Percentiles rank a stretch among this genome's conserved stretches.
phyloP scores from a whole-genome alignment of 1,140 invertebrate genomes.

The Drosophila simulans region DNA sequence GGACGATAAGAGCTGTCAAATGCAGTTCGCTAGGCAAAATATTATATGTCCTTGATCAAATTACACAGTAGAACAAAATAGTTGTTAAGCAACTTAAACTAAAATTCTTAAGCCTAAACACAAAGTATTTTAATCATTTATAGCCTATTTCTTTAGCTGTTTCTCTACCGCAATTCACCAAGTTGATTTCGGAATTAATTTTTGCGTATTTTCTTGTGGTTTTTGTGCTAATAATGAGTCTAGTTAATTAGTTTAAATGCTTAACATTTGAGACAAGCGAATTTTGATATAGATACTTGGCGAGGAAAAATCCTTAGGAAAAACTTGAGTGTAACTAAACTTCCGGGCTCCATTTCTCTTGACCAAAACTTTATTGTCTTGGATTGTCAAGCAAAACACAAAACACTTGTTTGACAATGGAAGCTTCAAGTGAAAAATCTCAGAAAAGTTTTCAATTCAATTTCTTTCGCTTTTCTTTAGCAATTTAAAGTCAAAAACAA shows the following conservation, averaged over 20 bases:
- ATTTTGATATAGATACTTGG: constrained; percentile 1
- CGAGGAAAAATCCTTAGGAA: neutral
- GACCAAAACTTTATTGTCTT: constrained; percentile 10
- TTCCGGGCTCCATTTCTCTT: neutral
- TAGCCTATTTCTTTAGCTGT: too few relatives aligned
- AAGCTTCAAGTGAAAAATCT: constrained; percentile 15
- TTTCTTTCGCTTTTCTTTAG: constrained; percentile 39
- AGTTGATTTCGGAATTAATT: constrained; percentile 17
- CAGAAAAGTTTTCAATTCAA: constrained; percentile 21
- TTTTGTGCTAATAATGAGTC: constrained; percentile 26
- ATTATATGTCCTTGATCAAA: neutral
- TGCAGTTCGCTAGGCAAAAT: neutral
- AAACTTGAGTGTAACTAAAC: constrained; percentile 1
- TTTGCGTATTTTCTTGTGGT: constrained; percentile 12
- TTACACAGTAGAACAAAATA: too few relatives aligned
- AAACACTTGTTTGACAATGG: constrained; percentile 27
- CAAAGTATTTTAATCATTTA: too few relatives aligned
- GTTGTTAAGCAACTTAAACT: too few relatives aligned
- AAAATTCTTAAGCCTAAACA: too few relatives aligned
- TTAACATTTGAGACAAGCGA: neutral
- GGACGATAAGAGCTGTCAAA: constrained; percentile 1
- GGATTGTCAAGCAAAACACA: constrained; percentile 18
- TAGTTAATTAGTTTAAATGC: constrained; percentile 41
- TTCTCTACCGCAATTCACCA: neutral
- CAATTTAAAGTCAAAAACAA: constrained; percentile 52